phyloP scores from a whole-genome alignment of 2,113 vertebrate species.

The Takifugu flavidus region DNA sequence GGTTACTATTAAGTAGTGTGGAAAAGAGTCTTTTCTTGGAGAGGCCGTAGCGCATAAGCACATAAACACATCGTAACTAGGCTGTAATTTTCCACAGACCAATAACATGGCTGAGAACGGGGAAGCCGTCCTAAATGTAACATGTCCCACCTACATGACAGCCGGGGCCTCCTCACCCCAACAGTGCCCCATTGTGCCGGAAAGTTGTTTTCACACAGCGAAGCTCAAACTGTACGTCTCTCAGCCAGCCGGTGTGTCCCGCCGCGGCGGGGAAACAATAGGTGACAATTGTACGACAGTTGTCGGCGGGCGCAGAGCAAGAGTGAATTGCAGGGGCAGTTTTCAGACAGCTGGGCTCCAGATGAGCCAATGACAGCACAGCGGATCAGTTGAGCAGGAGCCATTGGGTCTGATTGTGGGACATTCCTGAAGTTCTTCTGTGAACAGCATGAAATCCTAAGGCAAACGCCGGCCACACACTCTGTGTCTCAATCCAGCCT shows the following conservation, averaged over 20 bases:
- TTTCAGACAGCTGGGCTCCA: slow-evolving; percentile 55
- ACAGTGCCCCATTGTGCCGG: slow-evolving; percentile 45
- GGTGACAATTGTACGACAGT: slow-evolving; percentile 27
- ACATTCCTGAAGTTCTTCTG: slow-evolving; percentile 69
- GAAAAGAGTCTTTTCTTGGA: too few relatives aligned
- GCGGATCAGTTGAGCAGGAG: slow-evolving; percentile 56
- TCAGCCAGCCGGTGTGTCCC: slow-evolving; percentile 37
- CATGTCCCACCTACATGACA: slow-evolving; percentile 47
- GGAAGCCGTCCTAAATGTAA: slow-evolving; percentile 11
- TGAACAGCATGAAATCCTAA: slow-evolving; percentile 65
- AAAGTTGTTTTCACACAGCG: slow-evolving; percentile 40
- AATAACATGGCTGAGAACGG: slow-evolving; percentile 8
- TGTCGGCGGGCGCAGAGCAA: slow-evolving; percentile 30
- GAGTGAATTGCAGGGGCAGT: slow-evolving; percentile 27
- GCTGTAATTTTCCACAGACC: slow-evolving; percentile 9
- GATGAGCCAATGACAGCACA: slow-evolving; percentile 46
- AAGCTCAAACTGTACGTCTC: neutral
- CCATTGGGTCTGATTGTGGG: slow-evolving; percentile 60
- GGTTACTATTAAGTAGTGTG: too few relatives aligned
- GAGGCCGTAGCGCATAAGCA: too few relatives aligned
- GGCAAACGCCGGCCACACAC: slow-evolving; percentile 66
- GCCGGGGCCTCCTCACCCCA: slow-evolving; percentile 15
- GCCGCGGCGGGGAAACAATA: slow-evolving; percentile 19
- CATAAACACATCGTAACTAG: neutral
- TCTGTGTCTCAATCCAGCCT: slow-evolving; percentile 32